phyloP scores from a whole-genome alignment of 2,888 invertebrate genomes.

The Pterostichus madidus region DNA sequence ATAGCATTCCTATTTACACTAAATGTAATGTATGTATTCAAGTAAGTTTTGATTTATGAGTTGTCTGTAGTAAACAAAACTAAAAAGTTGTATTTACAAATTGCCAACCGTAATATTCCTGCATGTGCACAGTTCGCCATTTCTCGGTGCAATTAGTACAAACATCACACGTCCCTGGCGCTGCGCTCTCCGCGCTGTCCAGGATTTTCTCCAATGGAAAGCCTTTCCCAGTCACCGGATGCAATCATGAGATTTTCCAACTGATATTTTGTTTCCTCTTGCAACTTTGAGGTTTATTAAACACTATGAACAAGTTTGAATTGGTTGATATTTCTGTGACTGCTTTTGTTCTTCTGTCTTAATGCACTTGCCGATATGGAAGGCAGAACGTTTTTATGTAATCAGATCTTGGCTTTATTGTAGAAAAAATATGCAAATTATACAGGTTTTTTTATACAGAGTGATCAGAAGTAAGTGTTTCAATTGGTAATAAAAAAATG shows the following conservation, averaged over 20 bases:
- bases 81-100: conserved; percentile 52
- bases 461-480: no score
- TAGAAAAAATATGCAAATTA: no score
- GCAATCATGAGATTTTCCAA: conserved; percentile 28
- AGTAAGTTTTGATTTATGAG: conserved; percentile 44
- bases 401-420: not conserved
- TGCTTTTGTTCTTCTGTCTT: conserved; percentile 20
- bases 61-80: conserved; percentile 30
- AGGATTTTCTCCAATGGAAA: not conserved
- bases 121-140: conserved; percentile 23
- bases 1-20: conserved; percentile 35
- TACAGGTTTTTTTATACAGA: no score
- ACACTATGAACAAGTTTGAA: conserved; percentile 11
- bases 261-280: conserved; percentile 26
- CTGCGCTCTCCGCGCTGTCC: not conserved
- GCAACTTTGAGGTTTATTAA: conserved; percentile 24
- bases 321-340: not conserved
- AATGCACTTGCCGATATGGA: conserved; percentile 1
- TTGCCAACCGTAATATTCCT: conserved; percentile 33
- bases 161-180: conserved; percentile 7
- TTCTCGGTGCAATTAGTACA: conserved; percentile 31
- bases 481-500: no score
- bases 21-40: conserved; percentile 28
- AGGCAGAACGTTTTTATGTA: not conserved
- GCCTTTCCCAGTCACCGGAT: conserved; percentile 8